A percentile compares a stretch with the other conserved stretches of the same genome.
Conservation (phyloP, 2,113 vertebrate species). For the Grus americana region DNA sequence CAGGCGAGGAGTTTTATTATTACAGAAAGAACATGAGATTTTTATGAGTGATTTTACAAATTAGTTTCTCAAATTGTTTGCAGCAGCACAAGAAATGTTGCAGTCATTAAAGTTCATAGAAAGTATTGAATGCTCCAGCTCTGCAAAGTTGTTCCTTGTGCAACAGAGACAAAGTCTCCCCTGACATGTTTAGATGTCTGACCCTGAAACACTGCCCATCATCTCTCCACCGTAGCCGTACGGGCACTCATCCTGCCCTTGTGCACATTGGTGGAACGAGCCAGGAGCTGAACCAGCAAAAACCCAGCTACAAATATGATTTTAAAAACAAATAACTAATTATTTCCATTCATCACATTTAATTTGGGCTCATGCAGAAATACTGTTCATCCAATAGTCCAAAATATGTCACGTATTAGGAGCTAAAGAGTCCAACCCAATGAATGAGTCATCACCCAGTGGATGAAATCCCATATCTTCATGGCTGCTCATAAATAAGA, state of each 20-base stretch:
- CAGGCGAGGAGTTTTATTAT: background rate
- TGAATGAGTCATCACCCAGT: constrained; percentile 60
- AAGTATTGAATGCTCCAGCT: background rate
- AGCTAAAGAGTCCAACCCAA: constrained; percentile 45
- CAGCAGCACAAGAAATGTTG: constrained; percentile 10
- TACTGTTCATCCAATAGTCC: constrained; percentile 7
- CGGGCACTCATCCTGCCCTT: background rate
- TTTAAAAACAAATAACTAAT: constrained; percentile 48
- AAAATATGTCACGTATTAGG: constrained; percentile 50
- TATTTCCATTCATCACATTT: constrained; percentile 48
- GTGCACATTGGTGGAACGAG: background rate
- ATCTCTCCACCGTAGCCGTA: accelerated
- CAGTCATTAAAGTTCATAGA: constrained; percentile 30
- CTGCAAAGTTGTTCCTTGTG: background rate
- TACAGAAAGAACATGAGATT: constrained; percentile 6
- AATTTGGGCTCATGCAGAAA: constrained; percentile 11
- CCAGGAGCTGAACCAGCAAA: background rate
- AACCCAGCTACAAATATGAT: constrained; percentile 17
- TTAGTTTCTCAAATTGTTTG: constrained; percentile 45
- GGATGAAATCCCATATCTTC: constrained; percentile 60
- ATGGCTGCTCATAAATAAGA: constrained; percentile 63
- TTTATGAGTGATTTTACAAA: constrained; percentile 56
- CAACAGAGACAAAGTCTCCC: background rate
- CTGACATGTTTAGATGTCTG: background rate
- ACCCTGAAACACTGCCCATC: background rate